Evolutionary conservation across 2,888 invertebrate genomes (phyloP).

Genomic region (Dasysyrphus tricinctus): DNA sequence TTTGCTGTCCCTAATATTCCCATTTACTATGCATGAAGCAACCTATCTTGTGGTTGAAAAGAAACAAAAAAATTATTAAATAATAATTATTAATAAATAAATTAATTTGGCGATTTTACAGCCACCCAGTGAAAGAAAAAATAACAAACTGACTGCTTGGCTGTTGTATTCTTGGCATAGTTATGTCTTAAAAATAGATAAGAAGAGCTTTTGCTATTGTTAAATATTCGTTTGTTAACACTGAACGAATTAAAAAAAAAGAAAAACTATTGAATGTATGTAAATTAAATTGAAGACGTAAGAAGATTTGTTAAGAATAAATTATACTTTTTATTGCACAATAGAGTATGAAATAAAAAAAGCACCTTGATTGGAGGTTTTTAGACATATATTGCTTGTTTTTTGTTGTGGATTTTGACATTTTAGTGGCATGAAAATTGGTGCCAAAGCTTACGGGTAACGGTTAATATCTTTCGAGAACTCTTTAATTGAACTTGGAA

Average conservation of each 20-base stretch:
- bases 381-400: conserved; percentile 15
- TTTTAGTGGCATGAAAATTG: no score
- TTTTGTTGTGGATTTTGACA: neutral
- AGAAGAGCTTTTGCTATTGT: conserved; percentile 31
- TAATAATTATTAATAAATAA: neutral
- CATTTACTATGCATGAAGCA: neutral
- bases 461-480: no score
- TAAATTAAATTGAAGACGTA: conserved; percentile 42
- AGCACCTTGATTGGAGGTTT: conserved; percentile 67
- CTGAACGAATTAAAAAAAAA: neutral
- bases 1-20: neutral
- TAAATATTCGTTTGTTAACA: conserved; percentile 32
- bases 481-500: no score
- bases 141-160: neutral
- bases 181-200: conserved; percentile 5
- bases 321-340: conserved; percentile 70
- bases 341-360: conserved; percentile 71
- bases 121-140: neutral
- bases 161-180: conserved; percentile 4
- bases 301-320: conserved; percentile 58
- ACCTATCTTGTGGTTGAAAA: conserved; percentile 4
- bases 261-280: conserved; percentile 31
- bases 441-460: no score
- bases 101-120: conserved; percentile 1
- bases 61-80: neutral